phyloP scores from a whole-genome alignment of 1,140 invertebrate genomes.

The Drosophila equinoxialis region DNA sequence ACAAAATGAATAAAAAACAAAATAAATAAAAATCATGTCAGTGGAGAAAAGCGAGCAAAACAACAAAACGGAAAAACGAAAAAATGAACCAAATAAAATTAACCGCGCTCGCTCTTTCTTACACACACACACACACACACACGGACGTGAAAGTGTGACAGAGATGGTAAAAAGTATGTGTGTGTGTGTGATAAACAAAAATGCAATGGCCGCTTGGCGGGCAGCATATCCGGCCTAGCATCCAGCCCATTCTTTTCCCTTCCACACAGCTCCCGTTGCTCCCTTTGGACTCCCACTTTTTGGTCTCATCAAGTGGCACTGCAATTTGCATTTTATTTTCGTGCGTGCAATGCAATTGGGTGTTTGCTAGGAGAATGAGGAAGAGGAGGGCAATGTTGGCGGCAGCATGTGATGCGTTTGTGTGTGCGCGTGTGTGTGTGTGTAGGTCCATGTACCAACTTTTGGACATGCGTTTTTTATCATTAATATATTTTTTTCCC shows the following conservation, averaged over 20 bases:
- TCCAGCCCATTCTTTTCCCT: not conserved
- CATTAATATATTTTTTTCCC: conserved; percentile 39
- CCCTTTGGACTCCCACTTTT: not conserved
- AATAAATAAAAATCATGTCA: conserved; percentile 70
- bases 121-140: not conserved
- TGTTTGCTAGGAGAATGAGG: not conserved
- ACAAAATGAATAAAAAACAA: conserved; percentile 37
- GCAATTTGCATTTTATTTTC: conserved; percentile 77
- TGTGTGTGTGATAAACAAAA: conserved; percentile 64
- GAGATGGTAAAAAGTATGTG: not conserved
- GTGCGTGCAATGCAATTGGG: conserved; percentile 62
- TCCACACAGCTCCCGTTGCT: not conserved
- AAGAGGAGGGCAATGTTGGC: not conserved
- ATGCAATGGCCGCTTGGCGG: conserved; percentile 69
- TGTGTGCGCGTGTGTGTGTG: conserved; percentile 16
- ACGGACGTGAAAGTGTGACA: too few species aligned
- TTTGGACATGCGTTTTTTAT: conserved; percentile 57
- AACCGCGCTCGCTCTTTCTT: conserved; percentile 11
- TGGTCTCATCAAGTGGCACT: conserved; percentile 4
- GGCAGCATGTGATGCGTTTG: not conserved
- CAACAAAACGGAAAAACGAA: conserved; percentile 58
- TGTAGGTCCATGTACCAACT: conserved; percentile 45
- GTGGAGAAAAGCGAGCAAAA: conserved; percentile 78
- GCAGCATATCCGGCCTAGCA: conserved; percentile 41
- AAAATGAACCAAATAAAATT: conserved; percentile 75